phyloP scores from a whole-genome alignment of 2,797 vertebrate species.

The Mormyrops attenuatus region DNA sequence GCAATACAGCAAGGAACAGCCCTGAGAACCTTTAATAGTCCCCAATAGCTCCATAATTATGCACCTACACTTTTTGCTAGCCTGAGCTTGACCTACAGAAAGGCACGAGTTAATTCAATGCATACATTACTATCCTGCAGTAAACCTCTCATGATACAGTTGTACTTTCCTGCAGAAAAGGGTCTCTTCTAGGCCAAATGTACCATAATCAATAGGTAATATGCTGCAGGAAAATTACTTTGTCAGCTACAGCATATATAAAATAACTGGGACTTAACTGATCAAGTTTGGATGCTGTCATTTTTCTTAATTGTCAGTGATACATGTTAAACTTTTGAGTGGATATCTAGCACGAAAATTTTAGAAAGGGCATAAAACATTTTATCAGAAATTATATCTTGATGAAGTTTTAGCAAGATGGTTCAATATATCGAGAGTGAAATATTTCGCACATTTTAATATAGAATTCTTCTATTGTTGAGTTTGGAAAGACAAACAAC shows the following conservation, averaged over 20 bases:
- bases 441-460: background rate
- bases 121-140: background rate
- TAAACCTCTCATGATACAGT: background rate
- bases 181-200: background rate
- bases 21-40: background rate
- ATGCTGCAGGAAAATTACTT: background rate
- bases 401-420: background rate
- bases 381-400: background rate
- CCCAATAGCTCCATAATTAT: background rate
- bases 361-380: background rate
- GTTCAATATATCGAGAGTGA: background rate
- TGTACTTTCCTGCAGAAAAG: background rate
- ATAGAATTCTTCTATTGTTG: background rate
- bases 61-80: background rate
- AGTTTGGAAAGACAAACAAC: background rate
- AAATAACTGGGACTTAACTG: background rate
- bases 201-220: background rate
- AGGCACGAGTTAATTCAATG: background rate
- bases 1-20: background rate
- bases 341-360: background rate
- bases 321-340: background rate
- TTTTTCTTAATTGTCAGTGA: background rate
- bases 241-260: background rate
- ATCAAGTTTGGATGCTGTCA: background rate
- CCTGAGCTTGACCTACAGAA: background rate